These are phyloP conservation scores for Patella vulgata DNA, from an alignment of 1,140 invertebrate species.

Conservation along the genomic window DNA sequence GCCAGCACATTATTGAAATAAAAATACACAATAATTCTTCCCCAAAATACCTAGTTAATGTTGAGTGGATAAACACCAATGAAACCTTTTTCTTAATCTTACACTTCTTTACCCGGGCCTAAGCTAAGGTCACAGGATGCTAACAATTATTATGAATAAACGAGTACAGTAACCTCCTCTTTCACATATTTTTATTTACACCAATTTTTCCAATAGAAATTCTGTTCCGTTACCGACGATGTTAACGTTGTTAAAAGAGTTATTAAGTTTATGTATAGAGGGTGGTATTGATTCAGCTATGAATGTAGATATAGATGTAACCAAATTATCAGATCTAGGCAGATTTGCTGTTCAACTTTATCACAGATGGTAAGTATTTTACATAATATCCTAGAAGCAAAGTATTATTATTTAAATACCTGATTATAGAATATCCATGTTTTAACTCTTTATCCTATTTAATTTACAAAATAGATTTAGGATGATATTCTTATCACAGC, in stretches of 20 bases:
- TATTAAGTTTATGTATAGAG: conserved; percentile 41
- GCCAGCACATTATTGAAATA: too few species aligned
- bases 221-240: conserved; percentile 42
- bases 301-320: conserved; percentile 36
- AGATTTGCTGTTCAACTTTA: conserved; percentile 50
- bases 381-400: neutral
- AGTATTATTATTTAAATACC: neutral
- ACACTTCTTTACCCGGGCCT: too few species aligned
- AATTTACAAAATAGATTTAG: neutral
- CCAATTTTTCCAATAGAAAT: too few species aligned
- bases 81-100: too few species aligned
- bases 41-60: too few species aligned
- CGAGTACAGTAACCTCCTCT: too few species aligned
- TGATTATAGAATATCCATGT: neutral
- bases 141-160: too few species aligned
- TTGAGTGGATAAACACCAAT: too few species aligned
- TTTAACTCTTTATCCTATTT: too few species aligned
- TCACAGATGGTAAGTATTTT: conserved; percentile 45
- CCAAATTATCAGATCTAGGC: conserved; percentile 32
- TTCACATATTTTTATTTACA: too few species aligned
- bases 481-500: neutral
- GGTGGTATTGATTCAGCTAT: conserved; percentile 40
- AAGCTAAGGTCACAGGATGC: too few species aligned
- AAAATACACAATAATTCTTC: too few species aligned
- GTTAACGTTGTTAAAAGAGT: conserved; percentile 43